A percentile compares a stretch with the other conserved stretches of the same genome.
phyloP scores from a whole-genome alignment of 2,888 invertebrate genomes.

The Athrips mouffetella region DNA sequence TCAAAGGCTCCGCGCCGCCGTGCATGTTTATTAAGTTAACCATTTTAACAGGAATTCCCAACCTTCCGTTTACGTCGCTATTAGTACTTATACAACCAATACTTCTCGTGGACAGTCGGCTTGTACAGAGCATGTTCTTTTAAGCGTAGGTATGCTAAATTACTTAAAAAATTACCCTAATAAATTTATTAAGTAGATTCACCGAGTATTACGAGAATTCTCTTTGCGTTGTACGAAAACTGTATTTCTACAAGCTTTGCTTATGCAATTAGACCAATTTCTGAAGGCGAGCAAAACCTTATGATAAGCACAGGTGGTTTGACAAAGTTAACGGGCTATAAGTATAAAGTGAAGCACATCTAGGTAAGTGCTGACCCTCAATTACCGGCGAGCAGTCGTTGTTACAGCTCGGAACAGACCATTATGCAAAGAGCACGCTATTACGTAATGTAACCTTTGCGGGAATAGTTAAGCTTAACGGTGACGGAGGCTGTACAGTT shows the following conservation, averaged over 20 bases:
- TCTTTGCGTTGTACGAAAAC: not conserved
- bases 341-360: conserved; percentile 9
- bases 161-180: too few relatives aligned
- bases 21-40: conserved; percentile 71
- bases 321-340: conserved; percentile 11
- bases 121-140: not conserved
- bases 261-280: not conserved
- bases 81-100: conserved; percentile 43
- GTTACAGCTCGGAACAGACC: conserved; percentile 20
- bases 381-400: conserved; percentile 16
- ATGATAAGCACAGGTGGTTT: conserved; percentile 1
- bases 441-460: conserved; percentile 53
- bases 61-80: conserved; percentile 54
- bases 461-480: conserved; percentile 62
- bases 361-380: conserved; percentile 17
- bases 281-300: not conserved
- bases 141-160: too few relatives aligned
- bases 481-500: conserved; percentile 69
- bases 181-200: too few relatives aligned
- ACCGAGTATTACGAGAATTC: too few relatives aligned
- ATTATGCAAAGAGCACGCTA: conserved; percentile 39
- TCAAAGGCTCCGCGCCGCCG: conserved; percentile 63
- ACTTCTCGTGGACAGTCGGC: not conserved
- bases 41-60: conserved; percentile 66
- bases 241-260: too few relatives aligned